Evolutionary conservation across 2,888 invertebrate species (phyloP).

Genomic region (Erebia aethiops): DNA sequence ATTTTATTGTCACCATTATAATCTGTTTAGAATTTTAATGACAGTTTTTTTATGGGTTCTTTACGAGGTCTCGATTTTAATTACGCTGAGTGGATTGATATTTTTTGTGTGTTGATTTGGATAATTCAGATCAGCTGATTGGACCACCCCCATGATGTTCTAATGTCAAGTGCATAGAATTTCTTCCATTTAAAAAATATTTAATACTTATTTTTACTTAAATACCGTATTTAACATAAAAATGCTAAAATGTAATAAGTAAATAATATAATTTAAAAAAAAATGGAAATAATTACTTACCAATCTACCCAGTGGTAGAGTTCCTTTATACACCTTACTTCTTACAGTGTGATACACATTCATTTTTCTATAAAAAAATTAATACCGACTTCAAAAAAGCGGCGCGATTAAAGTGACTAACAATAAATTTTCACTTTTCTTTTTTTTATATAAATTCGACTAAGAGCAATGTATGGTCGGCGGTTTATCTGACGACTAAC

Average conservation of each 20-base stretch:
- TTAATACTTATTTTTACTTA: too few relatives aligned
- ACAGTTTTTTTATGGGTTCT: background rate
- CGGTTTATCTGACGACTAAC: constrained; percentile 58
- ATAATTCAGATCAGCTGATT: constrained; percentile 66
- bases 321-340: constrained; percentile 54
- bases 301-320: constrained; percentile 60
- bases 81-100: background rate
- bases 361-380: constrained; percentile 53
- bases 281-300: constrained; percentile 52
- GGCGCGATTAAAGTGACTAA: background rate
- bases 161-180: constrained; percentile 50
- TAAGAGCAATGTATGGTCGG: constrained; percentile 55
- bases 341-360: constrained; percentile 68
- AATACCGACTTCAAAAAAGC: background rate
- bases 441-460: constrained; percentile 33
- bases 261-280: background rate
- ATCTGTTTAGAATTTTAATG: constrained; percentile 52
- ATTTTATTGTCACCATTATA: constrained; percentile 56
- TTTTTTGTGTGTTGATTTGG: constrained; percentile 36
- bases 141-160: constrained; percentile 47
- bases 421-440: constrained; percentile 18
- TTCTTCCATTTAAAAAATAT: background rate
- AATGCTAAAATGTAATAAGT: background rate
- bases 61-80: background rate
- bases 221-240: constrained; percentile 23